These are phyloP conservation scores for Poeciliopsis occidentalis DNA, from an alignment of 2,113 vertebrate species.

Conservation along the genomic window DNA sequence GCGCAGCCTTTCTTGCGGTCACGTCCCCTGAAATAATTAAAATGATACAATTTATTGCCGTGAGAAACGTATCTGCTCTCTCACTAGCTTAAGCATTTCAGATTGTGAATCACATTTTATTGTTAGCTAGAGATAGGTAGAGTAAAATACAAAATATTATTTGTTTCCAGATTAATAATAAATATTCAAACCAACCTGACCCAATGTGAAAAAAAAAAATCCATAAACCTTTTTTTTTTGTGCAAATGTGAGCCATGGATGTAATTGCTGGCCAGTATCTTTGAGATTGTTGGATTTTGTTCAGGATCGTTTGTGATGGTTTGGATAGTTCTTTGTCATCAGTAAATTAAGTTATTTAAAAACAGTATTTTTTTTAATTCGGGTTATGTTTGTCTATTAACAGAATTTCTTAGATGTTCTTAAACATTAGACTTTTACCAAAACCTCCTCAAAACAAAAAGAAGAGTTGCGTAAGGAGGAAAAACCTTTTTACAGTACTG, in stretches of 20 bases:
- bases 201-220: no score
- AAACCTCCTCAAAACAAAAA: background rate
- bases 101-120: background rate
- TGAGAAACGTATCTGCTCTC: no score
- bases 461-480: background rate
- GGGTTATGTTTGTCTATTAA: background rate
- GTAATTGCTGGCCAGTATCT: background rate
- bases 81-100: background rate
- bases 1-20: slow-evolving; percentile 3
- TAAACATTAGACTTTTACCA: background rate
- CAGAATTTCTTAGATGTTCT: background rate
- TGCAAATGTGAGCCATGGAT: background rate
- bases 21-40: slow-evolving; percentile 7
- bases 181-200: no score
- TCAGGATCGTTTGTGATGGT: background rate
- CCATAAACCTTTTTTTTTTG: no score
- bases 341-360: background rate
- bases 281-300: background rate
- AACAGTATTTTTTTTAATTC: background rate
- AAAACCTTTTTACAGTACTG: background rate
- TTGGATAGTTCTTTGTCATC: background rate
- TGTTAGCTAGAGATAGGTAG: background rate
- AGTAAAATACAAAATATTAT: no score
- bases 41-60: no score
- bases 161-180: no score